Evolutionary conservation across 2,113 vertebrate genomes (phyloP).

Genomic region (Catagonus wagneri): DNA sequence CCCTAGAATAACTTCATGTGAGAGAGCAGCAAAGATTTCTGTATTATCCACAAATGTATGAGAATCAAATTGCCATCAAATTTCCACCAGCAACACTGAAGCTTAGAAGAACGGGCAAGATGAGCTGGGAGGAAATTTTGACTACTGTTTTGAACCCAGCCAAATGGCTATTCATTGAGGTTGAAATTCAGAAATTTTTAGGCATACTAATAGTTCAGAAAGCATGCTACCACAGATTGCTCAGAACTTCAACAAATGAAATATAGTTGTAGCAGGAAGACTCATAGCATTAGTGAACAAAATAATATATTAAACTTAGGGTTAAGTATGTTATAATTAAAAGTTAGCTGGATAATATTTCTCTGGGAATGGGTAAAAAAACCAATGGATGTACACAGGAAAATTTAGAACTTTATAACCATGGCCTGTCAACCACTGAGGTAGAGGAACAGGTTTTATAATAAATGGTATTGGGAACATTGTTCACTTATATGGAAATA

Average conservation of each 20-base stretch:
- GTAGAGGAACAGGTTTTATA: background rate
- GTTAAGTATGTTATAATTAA: background rate
- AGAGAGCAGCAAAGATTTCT: background rate
- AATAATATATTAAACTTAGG: background rate
- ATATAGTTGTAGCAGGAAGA: background rate
- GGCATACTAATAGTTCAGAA: background rate
- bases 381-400: background rate
- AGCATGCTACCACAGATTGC: background rate
- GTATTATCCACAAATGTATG: background rate
- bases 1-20: background rate
- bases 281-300: background rate
- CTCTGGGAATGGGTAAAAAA: background rate
- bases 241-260: background rate
- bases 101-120: background rate
- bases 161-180: background rate
- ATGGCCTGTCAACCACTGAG: background rate
- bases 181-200: background rate
- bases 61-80: background rate
- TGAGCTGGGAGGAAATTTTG: background rate
- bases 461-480: background rate
- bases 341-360: background rate
- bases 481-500: background rate
- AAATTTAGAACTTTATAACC: conserved; percentile 19
- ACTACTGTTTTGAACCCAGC: background rate
- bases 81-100: background rate